phyloP scores from a whole-genome alignment of 2,113 vertebrate species.

The Cheilinus undulatus region DNA sequence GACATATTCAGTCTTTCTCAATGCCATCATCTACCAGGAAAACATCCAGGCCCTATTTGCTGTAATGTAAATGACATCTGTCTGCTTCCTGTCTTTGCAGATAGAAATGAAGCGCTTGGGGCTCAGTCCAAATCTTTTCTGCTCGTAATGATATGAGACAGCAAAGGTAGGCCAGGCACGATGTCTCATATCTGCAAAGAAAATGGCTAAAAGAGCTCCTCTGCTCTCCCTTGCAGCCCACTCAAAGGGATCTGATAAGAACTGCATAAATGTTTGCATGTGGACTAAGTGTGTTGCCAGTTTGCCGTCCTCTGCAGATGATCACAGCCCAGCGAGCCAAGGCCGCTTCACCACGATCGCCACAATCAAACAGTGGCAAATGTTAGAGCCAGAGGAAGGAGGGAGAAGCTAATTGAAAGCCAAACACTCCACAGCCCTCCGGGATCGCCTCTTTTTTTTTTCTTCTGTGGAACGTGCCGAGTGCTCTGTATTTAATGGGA shows the following conservation, averaged over 20 bases:
- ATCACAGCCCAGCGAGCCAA: slow-evolving; percentile 37
- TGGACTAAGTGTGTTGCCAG: slow-evolving; percentile 13
- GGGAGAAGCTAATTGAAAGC: slow-evolving; percentile 78
- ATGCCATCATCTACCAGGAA: slow-evolving; percentile 39
- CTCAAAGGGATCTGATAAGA: slow-evolving; percentile 29
- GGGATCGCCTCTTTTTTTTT: slow-evolving; percentile 43
- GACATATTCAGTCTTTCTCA: slow-evolving; percentile 44
- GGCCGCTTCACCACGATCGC: slow-evolving; percentile 26
- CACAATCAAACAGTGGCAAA: slow-evolving; percentile 62
- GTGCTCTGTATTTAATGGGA: slow-evolving; percentile 68
- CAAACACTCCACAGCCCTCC: slow-evolving; percentile 64
- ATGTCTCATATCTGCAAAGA: slow-evolving; percentile 28
- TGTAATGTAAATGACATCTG: slow-evolving; percentile 78
- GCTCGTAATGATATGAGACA: slow-evolving; percentile 74
- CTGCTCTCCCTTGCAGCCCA: neutral
- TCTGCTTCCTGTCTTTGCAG: slow-evolving; percentile 65
- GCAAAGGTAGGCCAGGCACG: slow-evolving; percentile 56
- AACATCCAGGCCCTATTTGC: slow-evolving; percentile 57
- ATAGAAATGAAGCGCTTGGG: slow-evolving; percentile 61
- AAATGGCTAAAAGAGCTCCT: slow-evolving; percentile 26
- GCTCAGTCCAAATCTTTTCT: slow-evolving; percentile 51
- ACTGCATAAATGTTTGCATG: slow-evolving; percentile 21
- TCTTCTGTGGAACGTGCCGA: slow-evolving; percentile 65
- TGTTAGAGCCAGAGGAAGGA: slow-evolving; percentile 32
- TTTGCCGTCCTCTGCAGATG: slow-evolving; percentile 32